A percentile compares a stretch with the other conserved stretches of the same genome.
Conservation (phyloP, 1,140 invertebrate genomes). For the Drosophila parabipectinata region DNA sequence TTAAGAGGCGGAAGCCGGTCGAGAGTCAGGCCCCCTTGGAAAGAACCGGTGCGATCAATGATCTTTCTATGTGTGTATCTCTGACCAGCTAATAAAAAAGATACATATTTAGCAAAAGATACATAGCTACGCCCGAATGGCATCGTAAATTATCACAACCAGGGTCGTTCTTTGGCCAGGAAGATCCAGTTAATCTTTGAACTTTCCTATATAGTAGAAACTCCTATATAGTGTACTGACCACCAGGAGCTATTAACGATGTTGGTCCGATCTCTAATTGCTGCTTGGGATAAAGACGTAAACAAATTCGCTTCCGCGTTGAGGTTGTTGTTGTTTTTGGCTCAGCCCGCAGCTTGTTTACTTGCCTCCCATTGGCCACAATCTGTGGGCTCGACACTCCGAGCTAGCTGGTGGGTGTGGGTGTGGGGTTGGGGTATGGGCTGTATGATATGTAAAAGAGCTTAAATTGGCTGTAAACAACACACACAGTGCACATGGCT, state of each 20-base stretch:
- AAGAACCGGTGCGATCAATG: slow-evolving; percentile 39
- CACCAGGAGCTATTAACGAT: background rate
- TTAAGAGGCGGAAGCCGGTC: slow-evolving; percentile 27
- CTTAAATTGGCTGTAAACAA: slow-evolving; percentile 49
- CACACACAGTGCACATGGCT: slow-evolving; percentile 29
- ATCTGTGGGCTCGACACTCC: slow-evolving; percentile 60
- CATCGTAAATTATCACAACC: slow-evolving; percentile 24
- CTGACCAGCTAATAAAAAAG: slow-evolving; percentile 11
- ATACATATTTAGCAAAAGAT: background rate
- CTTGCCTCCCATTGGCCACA: slow-evolving; percentile 55
- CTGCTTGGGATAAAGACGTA: slow-evolving; percentile 31
- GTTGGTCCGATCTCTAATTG: slow-evolving; percentile 32
- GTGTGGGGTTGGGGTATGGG: too few species aligned
- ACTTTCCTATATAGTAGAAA: background rate
- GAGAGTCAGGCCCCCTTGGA: slow-evolving; percentile 33
- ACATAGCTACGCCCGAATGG: slow-evolving; percentile 8
- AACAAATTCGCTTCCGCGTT: slow-evolving; percentile 49
- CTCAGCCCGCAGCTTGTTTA: slow-evolving; percentile 45
- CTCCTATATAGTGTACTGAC: too few species aligned
- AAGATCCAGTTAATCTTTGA: background rate
- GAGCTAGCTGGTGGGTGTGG: slow-evolving; percentile 7
- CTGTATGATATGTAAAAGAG: slow-evolving; percentile 32
- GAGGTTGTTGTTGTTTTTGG: slow-evolving; percentile 38
- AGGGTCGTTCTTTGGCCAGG: slow-evolving; percentile 28
- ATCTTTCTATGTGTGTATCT: background rate